Conservation (phyloP, 2,888 invertebrate genomes). For the Brachycybe producta region DNA sequence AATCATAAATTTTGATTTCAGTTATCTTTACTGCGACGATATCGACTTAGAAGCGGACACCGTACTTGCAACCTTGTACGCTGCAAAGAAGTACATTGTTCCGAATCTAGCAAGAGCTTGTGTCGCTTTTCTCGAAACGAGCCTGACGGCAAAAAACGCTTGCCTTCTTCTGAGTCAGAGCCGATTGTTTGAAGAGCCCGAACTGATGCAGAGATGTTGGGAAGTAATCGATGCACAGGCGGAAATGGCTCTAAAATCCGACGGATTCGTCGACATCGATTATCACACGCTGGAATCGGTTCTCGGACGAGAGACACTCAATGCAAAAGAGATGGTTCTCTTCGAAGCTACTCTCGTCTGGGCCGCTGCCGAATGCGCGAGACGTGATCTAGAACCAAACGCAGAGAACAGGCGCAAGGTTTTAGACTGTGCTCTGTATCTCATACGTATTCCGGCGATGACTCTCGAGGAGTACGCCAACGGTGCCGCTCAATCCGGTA, state of each 20-base stretch:
- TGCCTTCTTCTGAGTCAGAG: constrained; percentile 90
- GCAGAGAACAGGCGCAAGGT: constrained; percentile 49
- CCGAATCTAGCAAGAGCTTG: constrained; percentile 87
- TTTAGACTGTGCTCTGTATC: constrained; percentile 54
- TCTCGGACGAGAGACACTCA: constrained; percentile 79
- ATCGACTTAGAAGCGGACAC: constrained; percentile 89
- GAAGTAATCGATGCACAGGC: constrained; percentile 96
- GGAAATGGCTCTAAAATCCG: constrained; percentile 88
- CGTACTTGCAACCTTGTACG: constrained; percentile 84
- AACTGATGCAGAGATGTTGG: constrained; percentile 92
- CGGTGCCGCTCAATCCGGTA: constrained; percentile 82
- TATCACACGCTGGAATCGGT: constrained; percentile 83
- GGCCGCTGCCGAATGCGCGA: constrained; percentile 79
- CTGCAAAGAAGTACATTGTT: constrained; percentile 93
- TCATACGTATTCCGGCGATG: constrained; percentile 90
- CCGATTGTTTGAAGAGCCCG: constrained; percentile 88
- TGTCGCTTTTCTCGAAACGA: constrained; percentile 88
- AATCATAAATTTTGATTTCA: no score
- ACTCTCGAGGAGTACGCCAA: constrained; percentile 86
- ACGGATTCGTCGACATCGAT: constrained; percentile 92
- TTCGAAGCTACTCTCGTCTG: constrained; percentile 82
- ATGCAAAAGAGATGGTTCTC: constrained; percentile 73
- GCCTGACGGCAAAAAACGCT: constrained; percentile 89
- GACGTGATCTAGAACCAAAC: constrained; percentile 67
- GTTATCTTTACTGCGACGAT: constrained; percentile 95